Base-by-base conservation (phyloP, 64 coral and sea anemone species). In the Stichodactyla helianthus region DNA sequence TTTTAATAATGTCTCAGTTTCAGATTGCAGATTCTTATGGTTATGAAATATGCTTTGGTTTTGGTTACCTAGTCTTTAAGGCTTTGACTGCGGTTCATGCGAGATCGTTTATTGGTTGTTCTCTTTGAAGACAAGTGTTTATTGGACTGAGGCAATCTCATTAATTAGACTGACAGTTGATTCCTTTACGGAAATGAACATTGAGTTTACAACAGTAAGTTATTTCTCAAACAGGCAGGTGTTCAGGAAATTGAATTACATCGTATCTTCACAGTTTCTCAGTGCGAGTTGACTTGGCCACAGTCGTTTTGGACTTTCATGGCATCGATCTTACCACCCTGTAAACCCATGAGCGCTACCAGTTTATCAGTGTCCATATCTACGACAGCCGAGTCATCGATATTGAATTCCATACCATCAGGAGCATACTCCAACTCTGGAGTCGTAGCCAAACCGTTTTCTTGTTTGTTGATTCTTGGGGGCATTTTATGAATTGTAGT, bases 371-470 rank as follows among this genome's bases (percentile, higher is more conserved):
- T 63, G 44, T 84, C 59, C 56, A 59, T 35, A 50, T 63, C 83
- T 7, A 55, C 83, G 7, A 84, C 18, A 84, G 83, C 59, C n/a
- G 27, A 54, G 26, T 84, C 83, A 84, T 84, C 83, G 9, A 84
- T n/a, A 28, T 60, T 63, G 23, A 84, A 60, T 25, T 84, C 83
- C 6, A 58, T 28, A 81, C 55, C 83, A 84, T 84, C 83, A 35
- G 83, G 56, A 35, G 50, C 83, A 20, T 84, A 84, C 31, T 84
- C 54, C 54, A 84, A 54, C 55, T 84, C 59, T 17, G 83, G 83
- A 2, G 25, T 81, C 8, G 50, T 52, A 18, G 78, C 52, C 52
- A 81, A 81, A 51, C 78, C 78, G 53, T 81, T 81, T 22, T 81
- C 78, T 19, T 11, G 13, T 71, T 81, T 81, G 17, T 14, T 81